Evolutionary conservation across 2,888 invertebrate species (phyloP).

Genomic region (Melanostoma scalare): DNA sequence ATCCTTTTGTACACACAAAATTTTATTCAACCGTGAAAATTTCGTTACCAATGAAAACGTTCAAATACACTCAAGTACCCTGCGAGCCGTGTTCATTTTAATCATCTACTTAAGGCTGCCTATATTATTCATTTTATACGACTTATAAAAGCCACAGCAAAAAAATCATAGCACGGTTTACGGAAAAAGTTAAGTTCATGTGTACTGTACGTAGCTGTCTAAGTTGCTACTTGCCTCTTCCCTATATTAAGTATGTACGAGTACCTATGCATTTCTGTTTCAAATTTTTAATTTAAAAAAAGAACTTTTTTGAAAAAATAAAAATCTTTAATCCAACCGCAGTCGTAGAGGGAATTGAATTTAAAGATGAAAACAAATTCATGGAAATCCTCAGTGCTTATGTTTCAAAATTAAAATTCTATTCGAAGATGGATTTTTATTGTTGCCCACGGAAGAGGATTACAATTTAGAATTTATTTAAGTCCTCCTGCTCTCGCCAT

Average conservation of each 20-base stretch:
- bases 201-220: slow-evolving; percentile 4
- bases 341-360: slow-evolving; percentile 52
- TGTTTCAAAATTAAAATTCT: slow-evolving; percentile 67
- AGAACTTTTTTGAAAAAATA: slow-evolving; percentile 30
- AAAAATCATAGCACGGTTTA: neutral
- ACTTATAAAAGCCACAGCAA: slow-evolving; percentile 13
- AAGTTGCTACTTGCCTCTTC: neutral
- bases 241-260: neutral
- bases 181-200: neutral
- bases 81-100: slow-evolving; percentile 64
- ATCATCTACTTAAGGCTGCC: slow-evolving; percentile 65
- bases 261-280: slow-evolving; percentile 9
- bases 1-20: slow-evolving; percentile 48
- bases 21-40: slow-evolving; percentile 57
- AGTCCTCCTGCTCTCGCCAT: slow-evolving; percentile 37
- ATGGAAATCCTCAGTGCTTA: slow-evolving; percentile 51
- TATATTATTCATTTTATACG: slow-evolving; percentile 29
- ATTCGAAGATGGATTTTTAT: slow-evolving; percentile 28
- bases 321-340: neutral
- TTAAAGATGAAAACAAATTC: slow-evolving; percentile 13
- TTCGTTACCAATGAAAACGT: slow-evolving; percentile 49
- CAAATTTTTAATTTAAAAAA: slow-evolving; percentile 52
- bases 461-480: slow-evolving; percentile 57
- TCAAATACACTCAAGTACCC: slow-evolving; percentile 44
- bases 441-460: slow-evolving; percentile 49